These are phyloP conservation scores for Semnopithecus entellus DNA, from an alignment of 2,113 vertebrate genomes.

Conservation along the genomic window DNA sequence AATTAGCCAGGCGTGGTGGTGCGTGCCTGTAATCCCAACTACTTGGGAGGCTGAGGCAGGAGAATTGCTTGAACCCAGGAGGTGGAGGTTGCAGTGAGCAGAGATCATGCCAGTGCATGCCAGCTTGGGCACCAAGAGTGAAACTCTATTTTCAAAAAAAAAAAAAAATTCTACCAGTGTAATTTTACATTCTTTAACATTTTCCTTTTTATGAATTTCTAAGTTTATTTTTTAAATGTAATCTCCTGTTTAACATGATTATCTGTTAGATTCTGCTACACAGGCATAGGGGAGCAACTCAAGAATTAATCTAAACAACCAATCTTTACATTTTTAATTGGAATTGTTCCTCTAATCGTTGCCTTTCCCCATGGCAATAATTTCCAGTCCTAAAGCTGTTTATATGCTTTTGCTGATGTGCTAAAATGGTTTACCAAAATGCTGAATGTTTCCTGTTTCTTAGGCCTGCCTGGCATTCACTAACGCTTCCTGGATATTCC, in stretches of 20 bases:
- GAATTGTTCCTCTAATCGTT: constrained; percentile 24
- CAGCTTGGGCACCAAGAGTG: too few relatives aligned
- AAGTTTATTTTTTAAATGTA: neutral
- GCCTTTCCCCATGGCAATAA: neutral
- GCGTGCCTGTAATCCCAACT: too few relatives aligned
- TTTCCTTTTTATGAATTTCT: constrained; percentile 10
- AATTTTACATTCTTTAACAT: neutral
- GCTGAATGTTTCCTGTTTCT: neutral
- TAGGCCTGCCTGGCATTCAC: neutral
- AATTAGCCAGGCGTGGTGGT: too few relatives aligned
- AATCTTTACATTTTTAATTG: constrained; percentile 36
- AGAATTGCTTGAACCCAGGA: too few relatives aligned
- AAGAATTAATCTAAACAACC: constrained; percentile 19
- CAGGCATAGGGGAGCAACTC: neutral
- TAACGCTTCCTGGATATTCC: constrained; percentile 28
- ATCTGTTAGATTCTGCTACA: neutral
- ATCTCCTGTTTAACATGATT: neutral
- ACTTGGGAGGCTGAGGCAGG: too few relatives aligned
- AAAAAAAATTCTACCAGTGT: neutral
- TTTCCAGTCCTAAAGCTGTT: neutral
- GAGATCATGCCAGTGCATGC: too few relatives aligned
- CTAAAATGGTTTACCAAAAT: constrained; percentile 6
- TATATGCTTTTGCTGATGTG: neutral
- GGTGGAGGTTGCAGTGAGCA: too few relatives aligned
- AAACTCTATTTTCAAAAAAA: too few relatives aligned